Base-by-base conservation (phyloP, 1,140 invertebrate genomes). In the Globodera ellingtonae region DNA sequence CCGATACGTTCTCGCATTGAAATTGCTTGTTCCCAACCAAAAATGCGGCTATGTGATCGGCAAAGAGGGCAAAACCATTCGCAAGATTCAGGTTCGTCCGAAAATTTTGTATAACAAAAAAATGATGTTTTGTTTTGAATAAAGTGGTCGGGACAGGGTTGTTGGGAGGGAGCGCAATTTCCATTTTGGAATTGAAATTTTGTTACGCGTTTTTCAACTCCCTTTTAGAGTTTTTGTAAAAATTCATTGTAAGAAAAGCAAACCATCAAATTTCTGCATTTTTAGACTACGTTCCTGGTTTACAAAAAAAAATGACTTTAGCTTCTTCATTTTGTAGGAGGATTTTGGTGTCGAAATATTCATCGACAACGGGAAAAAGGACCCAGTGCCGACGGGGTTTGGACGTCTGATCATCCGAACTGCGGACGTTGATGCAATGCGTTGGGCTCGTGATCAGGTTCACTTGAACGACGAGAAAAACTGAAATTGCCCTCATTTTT, bases 21-120 rank as follows among this genome's bases (percentile, higher is more conserved):
- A 9, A 18, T 44, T 77, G 10, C 69, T 70, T 13, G 35, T 77
- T 35, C 75, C 75, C 10, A 67, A 69, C 10, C 75, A 69, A 67
- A 77, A 77, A 48, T 77, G 75, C 21, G 75, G 75, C 21, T 77
- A 77, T 69, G 62, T 77, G n/a, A 69, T 77, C 48, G 75, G 75
- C 47, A 24, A 62, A 3, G 69, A 69, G 46, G 75, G 75, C 4
- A 50, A 65, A 50, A 77, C 75, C 69, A 48, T 77, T 4, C 52
- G 67, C 8, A 77, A 69, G 47, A 44, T 77, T 77, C 62, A 67
- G 75, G 75, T 76, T 67, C 2, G 8, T 10, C 52, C 9, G 52
- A 52, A 52, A 35, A 35, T 35, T 35, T 35, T 35, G 35, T 35
- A 35, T 35, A 35, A 35, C 35, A 24, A 0, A 24, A 24, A 24